Evolutionary conservation across 2,113 vertebrate species (phyloP), one percentile per base, ranked within the genome.

Genomic region (Gobiocypris rarus): DNA sequence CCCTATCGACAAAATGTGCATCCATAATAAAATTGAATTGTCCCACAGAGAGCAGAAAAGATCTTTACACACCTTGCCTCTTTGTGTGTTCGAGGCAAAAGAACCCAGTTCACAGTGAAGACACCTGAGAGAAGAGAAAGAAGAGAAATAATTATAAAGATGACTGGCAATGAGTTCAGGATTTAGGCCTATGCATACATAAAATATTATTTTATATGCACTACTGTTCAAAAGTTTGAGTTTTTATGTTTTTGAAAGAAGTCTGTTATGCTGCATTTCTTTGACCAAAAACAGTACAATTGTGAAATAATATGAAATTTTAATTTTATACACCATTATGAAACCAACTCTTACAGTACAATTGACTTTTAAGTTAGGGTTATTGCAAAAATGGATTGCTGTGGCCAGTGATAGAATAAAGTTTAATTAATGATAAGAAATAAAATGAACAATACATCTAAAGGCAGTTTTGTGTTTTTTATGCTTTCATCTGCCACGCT

Each of bases 1-100:
- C 79, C 24, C 48, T 69, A 54, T 70, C 1, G 24, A 69, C 43
- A 81, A 81, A 69, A 34, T 14, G 10, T 28, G 77, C 59, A 78
- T 71, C 67, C 34, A 43, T 65, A 65, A 50, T 80, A 80, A 31
- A 65, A 80, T 22, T 15, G 22, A 78, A 61, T 17, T 43, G 34
- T 34, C 13, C 75, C 31, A 43, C 22, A 15, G 56, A 61, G 75
- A 43, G 38, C 22, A 26, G 13, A 78, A 59, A 58, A 78, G 24
- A 28, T 80, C 15, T 80, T 48, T 65, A 80, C 14, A 41, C 56
- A 43, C 54, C 22, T 58, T 58, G 54, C 34, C 54, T 58, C 9
- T 34, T 41, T 78, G 1, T 43, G 6, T n/a, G 13, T 43, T 75
- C 19, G 4, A 76, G 19, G 31, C 56, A 43, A 78, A 75, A 75